phyloP scores from a whole-genome alignment of 2,113 vertebrate genomes.

The Hymenochirus boettgeri region DNA sequence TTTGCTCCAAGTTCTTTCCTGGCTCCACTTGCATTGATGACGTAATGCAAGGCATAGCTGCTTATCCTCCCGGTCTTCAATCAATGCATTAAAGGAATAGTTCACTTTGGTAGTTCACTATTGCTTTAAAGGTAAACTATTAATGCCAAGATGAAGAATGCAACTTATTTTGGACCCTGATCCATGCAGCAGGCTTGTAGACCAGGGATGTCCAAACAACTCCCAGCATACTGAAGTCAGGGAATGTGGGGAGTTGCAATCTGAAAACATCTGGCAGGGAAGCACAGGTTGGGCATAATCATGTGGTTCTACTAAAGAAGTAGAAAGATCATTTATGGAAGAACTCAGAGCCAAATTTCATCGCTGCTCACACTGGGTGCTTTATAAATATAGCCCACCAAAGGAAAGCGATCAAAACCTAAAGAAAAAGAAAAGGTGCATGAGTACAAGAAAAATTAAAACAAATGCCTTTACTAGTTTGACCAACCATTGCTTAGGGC shows the following conservation, averaged over 20 bases:
- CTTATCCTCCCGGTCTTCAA: too few relatives aligned
- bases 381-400: conserved; percentile 85
- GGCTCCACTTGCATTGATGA: too few relatives aligned
- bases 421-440: background rate
- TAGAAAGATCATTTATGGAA: background rate
- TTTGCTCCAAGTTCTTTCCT: too few relatives aligned
- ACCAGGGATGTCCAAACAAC: too few relatives aligned
- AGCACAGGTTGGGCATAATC: background rate
- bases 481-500: too few relatives aligned
- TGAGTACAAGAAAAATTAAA: background rate
- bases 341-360: conserved; percentile 89
- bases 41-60: too few relatives aligned
- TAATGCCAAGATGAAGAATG: background rate
- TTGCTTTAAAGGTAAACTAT: background rate
- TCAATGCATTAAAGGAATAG: too few relatives aligned
- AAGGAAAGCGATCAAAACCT: conserved; percentile 76
- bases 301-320: background rate
- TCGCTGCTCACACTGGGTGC: conserved; percentile 87
- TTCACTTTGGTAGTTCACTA: too few relatives aligned
- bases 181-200: background rate
- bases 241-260: too few relatives aligned
- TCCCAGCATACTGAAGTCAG: too few relatives aligned
- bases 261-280: too few relatives aligned
- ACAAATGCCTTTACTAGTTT: too few relatives aligned
- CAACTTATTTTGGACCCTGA: background rate